phyloP scores from a whole-genome alignment of 2,888 invertebrate genomes.

The Camponotus fellah region DNA sequence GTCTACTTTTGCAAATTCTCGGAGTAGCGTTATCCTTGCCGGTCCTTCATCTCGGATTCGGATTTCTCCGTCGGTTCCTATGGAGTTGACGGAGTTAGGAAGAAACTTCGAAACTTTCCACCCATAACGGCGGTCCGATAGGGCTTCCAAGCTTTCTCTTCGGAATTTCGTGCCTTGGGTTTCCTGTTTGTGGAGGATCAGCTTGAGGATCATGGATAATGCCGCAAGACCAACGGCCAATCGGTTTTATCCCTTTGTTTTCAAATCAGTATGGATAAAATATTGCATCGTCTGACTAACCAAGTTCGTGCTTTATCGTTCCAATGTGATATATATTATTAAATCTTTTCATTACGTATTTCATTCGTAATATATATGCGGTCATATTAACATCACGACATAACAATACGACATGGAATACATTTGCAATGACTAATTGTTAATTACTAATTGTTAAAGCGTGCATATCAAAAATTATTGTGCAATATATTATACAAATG shows the following conservation, averaged over 20 bases:
- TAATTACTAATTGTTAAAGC: conserved; percentile 9
- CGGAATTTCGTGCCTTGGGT: conserved; percentile 72
- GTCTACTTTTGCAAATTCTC: conserved; percentile 53
- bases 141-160: conserved; percentile 73
- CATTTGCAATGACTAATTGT: conserved; percentile 34
- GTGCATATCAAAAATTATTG: conserved; percentile 19
- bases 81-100: conserved; percentile 75
- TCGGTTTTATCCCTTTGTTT: conserved; percentile 57
- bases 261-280: conserved; percentile 53
- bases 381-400: conserved; percentile 25
- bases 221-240: conserved; percentile 60
- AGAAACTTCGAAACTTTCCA: conserved; percentile 77
- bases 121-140: conserved; percentile 76
- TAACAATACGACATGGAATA: background rate
- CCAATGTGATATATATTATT: conserved; percentile 29
- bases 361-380: conserved; percentile 10
- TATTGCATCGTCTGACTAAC: conserved; percentile 29
- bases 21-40: conserved; percentile 42
- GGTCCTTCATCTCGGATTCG: conserved; percentile 67
- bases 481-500: background rate
- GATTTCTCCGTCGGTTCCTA: conserved; percentile 71
- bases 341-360: conserved; percentile 49
- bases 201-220: conserved; percentile 73
- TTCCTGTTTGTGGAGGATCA: conserved; percentile 72
- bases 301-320: conserved; percentile 43